Evolutionary conservation across 2,888 invertebrate species (phyloP).

Genomic region (Aproaerema taeniolella): DNA sequence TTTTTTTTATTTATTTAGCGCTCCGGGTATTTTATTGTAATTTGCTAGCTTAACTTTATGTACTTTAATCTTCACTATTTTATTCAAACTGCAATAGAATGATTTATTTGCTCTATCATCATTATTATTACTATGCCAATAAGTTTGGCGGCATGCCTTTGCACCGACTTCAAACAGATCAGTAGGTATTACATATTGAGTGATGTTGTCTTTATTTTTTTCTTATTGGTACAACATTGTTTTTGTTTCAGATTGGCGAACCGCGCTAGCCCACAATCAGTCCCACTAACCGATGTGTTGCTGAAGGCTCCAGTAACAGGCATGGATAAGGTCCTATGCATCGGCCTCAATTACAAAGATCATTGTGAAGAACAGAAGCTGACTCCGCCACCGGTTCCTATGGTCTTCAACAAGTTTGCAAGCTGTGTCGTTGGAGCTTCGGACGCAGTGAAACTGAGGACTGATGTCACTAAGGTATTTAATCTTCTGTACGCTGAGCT

Average conservation of each 20-base stretch:
- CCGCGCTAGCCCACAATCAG: no score
- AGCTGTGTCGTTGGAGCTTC: slow-evolving; percentile 86
- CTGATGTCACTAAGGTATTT: slow-evolving; percentile 45
- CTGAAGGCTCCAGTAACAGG: slow-evolving; percentile 85
- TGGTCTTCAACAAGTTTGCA: slow-evolving; percentile 92
- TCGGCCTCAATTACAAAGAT: slow-evolving; percentile 91
- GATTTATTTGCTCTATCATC: not conserved
- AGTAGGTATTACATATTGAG: not conserved
- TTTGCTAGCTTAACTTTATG: not conserved
- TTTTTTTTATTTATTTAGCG: no score
- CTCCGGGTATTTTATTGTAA: no score
- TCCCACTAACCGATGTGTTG: no score
- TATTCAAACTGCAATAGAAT: not conserved
- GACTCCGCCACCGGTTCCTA: slow-evolving; percentile 84
- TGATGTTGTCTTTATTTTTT: not conserved
- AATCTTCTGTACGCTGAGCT: not conserved
- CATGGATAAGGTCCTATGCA: slow-evolving; percentile 87
- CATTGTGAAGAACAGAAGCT: slow-evolving; percentile 91
- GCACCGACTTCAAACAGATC: no score
- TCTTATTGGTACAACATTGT: no score
- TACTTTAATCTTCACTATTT: not conserved
- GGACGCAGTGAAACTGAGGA: slow-evolving; percentile 76
- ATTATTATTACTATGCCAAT: not conserved
- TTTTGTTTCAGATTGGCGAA: no score
- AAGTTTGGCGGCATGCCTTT: not conserved